phyloP scores from a whole-genome alignment of 2,113 vertebrate genomes.

The Carettochelys insculpta region DNA sequence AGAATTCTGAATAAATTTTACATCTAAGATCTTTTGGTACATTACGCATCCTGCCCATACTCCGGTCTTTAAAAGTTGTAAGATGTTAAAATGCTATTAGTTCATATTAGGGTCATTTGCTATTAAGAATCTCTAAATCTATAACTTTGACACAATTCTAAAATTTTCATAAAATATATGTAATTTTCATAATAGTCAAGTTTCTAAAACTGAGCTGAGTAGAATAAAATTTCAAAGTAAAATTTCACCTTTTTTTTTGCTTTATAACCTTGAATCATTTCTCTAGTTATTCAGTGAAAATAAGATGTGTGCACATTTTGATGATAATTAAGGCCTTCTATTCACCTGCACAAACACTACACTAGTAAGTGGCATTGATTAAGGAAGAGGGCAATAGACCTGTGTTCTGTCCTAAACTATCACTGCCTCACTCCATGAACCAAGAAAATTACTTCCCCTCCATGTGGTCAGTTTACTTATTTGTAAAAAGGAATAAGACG shows the following conservation, averaged over 20 bases:
- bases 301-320: not conserved
- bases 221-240: fast-evolving
- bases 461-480: constrained; percentile 54
- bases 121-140: not conserved
- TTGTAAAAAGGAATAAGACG: constrained; percentile 50
- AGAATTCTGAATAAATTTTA: not conserved
- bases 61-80: not conserved
- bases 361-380: not conserved
- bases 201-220: not conserved
- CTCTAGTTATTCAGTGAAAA: not conserved
- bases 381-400: not conserved
- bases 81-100: not conserved
- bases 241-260: not conserved
- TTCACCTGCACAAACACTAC: not conserved
- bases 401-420: not conserved
- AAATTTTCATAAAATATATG: not conserved
- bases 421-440: constrained; percentile 38
- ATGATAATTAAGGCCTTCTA: not conserved
- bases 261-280: not conserved
- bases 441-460: constrained; percentile 39
- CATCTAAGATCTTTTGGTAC: not conserved
- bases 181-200: not conserved
- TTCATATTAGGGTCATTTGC: not conserved
- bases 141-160: not conserved
- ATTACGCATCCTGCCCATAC: not conserved